Base-by-base conservation (phyloP, 2,797 vertebrate genomes). In the Silurus aristotelis region DNA sequence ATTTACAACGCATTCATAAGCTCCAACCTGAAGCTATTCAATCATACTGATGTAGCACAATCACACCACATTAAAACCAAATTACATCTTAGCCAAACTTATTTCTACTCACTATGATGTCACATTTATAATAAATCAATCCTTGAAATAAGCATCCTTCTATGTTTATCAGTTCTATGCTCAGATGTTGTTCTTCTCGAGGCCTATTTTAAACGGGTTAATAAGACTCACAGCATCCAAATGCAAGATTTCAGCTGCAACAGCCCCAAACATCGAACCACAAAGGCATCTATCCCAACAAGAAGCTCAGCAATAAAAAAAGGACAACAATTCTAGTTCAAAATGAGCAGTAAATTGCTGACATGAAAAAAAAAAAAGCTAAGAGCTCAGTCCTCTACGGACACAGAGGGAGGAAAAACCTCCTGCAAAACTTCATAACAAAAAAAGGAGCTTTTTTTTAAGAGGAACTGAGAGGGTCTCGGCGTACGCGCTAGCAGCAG, bases 391-490 rank as follows among this genome's bases (percentile, higher is more conserved):
- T 86, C 82, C 87, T 87, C 82, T 79, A 73, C 38, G 85, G 89
- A 90, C 87, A 91, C 89, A 90, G 91, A 83, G 88, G 91, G 93
- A 88, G 85, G 87, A 88, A 84, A 89, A 89, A 68, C 82, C 93
- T 93, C 84, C 84, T 93, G 94, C 89, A 94, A 94, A 95, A 95
- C 92, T 94, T 95, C 93, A 93, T 92, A 95, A 93, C 92, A 52
- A 52, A 95, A 94, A 93, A 95, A 93, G 79, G 73, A 66, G 90
- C 92, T 92, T 91, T 93, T 94, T 94, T 93, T 80, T 14, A 92
- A 92, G 93, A 94, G 91, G 94, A 94, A 95, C 92, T 93, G 93
- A 94, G 93, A 94, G 94, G 94, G 92, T 90, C 93, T 94, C 92
- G 92, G 93, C 83, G 82, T 80, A 86, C 83, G 93, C 93, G 93